A percentile compares a stretch with the other conserved stretches of the same genome.
Evolutionary conservation across 2,113 vertebrate genomes (phyloP).

Genomic region (Numenius arquata): DNA sequence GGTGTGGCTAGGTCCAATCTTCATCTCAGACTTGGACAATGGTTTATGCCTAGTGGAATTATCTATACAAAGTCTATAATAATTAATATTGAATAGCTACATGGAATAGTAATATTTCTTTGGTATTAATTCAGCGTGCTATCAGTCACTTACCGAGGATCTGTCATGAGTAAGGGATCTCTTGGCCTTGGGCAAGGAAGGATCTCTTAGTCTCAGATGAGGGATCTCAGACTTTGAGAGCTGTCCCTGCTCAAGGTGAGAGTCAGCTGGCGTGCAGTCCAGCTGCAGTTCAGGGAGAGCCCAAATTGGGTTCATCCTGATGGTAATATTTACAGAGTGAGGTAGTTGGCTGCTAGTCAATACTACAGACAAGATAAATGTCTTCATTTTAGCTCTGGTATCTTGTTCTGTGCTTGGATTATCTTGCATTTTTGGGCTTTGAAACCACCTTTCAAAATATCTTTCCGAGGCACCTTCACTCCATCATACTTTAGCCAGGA

Average conservation of each 20-base stretch:
- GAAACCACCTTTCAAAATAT: background rate
- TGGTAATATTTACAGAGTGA: background rate
- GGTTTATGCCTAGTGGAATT: background rate
- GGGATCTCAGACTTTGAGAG: background rate
- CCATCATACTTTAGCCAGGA: background rate
- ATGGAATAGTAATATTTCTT: background rate
- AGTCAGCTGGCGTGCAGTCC: background rate
- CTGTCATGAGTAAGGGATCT: background rate
- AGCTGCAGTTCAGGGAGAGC: background rate
- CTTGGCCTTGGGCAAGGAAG: background rate
- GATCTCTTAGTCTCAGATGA: background rate
- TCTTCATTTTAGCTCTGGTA: background rate
- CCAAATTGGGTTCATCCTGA: background rate
- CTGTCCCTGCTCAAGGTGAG: background rate
- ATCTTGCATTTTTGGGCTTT: background rate
- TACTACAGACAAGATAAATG: background rate
- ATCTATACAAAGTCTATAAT: background rate
- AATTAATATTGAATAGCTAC: background rate
- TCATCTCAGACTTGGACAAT: background rate
- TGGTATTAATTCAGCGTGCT: background rate
- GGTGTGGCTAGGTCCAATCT: background rate
- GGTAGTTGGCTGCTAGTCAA: background rate
- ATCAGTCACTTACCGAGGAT: background rate
- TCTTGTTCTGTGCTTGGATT: background rate
- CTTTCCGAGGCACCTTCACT: background rate